Percentiles rank a stretch among this genome's conserved stretches.
phyloP scores from a whole-genome alignment of 2,113 vertebrate genomes.

The Pantherophis guttatus region DNA sequence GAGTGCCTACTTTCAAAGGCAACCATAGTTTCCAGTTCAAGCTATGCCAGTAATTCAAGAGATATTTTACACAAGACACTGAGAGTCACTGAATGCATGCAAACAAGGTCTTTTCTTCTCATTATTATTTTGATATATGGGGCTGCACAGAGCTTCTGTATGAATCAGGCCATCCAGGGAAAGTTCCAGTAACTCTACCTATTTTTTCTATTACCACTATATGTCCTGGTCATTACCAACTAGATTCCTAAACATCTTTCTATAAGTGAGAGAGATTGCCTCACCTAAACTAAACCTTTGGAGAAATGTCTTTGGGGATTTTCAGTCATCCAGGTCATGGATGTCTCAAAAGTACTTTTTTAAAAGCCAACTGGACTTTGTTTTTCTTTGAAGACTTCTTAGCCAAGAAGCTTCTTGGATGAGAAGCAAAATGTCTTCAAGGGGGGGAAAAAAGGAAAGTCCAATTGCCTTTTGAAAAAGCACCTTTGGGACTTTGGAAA shows the following conservation, averaged over 20 bases:
- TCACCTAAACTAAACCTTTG: background rate
- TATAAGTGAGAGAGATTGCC: background rate
- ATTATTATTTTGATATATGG: background rate
- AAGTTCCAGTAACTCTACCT: background rate
- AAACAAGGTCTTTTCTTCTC: background rate
- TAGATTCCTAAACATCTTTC: background rate
- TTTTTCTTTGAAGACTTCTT: background rate
- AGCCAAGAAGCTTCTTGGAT: background rate
- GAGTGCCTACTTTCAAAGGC: background rate
- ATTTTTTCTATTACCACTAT: background rate
- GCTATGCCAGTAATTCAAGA: background rate
- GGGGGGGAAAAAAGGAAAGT: too few relatives aligned
- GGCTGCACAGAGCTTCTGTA: background rate
- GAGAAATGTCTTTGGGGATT: background rate
- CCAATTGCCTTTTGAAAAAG: background rate
- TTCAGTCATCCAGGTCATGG: background rate
- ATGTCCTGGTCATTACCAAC: background rate
- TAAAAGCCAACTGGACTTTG: background rate
- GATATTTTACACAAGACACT: background rate
- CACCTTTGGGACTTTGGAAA: background rate
- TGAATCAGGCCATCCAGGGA: background rate
- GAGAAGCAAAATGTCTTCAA: too few relatives aligned
- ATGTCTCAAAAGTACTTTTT: background rate
- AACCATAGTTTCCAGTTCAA: background rate
- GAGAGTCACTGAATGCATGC: background rate